Evolutionary conservation across 2,797 vertebrate genomes (phyloP).

Genomic region (Mastacembelus armatus): DNA sequence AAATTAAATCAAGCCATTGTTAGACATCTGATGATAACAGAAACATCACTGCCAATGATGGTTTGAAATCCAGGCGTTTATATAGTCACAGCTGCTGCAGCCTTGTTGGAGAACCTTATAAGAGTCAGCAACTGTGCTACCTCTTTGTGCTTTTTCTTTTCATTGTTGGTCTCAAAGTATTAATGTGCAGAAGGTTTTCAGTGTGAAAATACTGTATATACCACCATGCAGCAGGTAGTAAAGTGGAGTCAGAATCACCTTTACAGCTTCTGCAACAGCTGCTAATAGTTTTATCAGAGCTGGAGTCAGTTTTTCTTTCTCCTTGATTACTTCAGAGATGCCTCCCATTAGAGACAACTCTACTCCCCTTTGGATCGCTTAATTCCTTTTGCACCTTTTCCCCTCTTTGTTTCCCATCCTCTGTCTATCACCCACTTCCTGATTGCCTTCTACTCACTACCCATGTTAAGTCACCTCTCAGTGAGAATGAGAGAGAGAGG

Average conservation of each 20-base stretch:
- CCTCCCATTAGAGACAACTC: constrained; percentile 70
- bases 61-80: neutral
- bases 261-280: constrained; percentile 2
- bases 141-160: neutral
- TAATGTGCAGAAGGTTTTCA: neutral
- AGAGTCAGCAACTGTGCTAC: neutral
- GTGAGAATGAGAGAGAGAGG: constrained; percentile 31
- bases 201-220: neutral
- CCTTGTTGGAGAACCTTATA: neutral
- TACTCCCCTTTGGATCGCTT: constrained; percentile 61
- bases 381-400: constrained; percentile 52
- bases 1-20: no score
- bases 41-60: neutral
- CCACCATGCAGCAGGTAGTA: neutral
- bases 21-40: no score
- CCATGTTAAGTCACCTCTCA: constrained; percentile 52
- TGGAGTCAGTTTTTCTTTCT: constrained; percentile 55
- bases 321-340: constrained; percentile 73
- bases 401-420: constrained; percentile 43
- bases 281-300: constrained; percentile 73
- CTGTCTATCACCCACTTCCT: constrained; percentile 50
- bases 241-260: neutral
- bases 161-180: no score
- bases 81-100: neutral
- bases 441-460: constrained; percentile 57